These are phyloP conservation scores for Hydrolagus affinis DNA, from an alignment of 2,113 vertebrate species.

Conservation along the genomic window DNA sequence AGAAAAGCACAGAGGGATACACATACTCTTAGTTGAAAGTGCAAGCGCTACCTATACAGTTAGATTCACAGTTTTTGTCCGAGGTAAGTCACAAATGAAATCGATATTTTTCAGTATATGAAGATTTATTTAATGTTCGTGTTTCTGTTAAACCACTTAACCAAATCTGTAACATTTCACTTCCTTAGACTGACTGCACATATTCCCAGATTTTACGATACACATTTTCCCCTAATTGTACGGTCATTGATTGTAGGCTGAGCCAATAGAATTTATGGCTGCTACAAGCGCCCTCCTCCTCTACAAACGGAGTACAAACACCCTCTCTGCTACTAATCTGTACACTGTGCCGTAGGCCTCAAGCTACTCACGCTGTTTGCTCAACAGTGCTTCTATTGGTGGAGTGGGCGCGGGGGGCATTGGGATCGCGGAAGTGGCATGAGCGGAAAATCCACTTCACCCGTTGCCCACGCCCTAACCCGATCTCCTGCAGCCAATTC, in stretches of 20 bases:
- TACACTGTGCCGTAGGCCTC: no score
- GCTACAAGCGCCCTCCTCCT: no score
- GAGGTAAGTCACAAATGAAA: conserved; percentile 48
- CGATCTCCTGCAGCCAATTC: no score
- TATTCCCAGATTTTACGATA: background rate
- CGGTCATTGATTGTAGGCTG: background rate
- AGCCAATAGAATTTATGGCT: no score
- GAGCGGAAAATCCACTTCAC: no score
- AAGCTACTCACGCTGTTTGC: no score
- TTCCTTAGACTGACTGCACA: background rate
- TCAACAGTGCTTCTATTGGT: no score
- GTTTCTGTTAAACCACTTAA: background rate
- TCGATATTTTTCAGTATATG: background rate
- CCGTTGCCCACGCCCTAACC: no score
- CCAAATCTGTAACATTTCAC: background rate
- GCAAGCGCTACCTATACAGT: conserved; percentile 45
- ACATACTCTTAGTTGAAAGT: conserved; percentile 54
- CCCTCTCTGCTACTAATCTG: no score
- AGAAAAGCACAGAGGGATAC: conserved; percentile 58
- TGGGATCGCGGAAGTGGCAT: no score
- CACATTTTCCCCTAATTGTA: background rate
- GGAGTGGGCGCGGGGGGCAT: no score
- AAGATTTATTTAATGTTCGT: background rate
- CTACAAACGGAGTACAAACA: no score
- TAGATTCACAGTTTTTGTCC: conserved; percentile 56